Percentiles rank a stretch among this genome's conserved stretches.
These are phyloP conservation scores for Drosophila prosaltans DNA, from an alignment of 1,140 invertebrate species.

Conservation along the genomic window DNA sequence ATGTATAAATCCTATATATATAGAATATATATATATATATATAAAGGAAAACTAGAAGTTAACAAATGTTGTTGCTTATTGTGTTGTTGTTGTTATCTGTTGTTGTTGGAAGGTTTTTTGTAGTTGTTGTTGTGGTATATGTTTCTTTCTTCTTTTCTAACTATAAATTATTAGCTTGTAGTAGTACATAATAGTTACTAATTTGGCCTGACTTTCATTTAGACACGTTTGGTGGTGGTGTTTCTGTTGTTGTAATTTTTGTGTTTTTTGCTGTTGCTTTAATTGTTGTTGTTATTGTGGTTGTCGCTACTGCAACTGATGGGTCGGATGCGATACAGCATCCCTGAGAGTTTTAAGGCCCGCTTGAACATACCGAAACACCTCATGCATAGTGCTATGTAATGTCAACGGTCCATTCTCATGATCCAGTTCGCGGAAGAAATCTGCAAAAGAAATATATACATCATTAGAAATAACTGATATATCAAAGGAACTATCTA, in stretches of 20 bases:
- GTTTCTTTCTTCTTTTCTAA: slow-evolving; percentile 34
- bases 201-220: slow-evolving; percentile 79
- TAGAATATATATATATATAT: slow-evolving; percentile 27
- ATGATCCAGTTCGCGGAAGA: slow-evolving; percentile 91
- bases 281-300: slow-evolving; percentile 14
- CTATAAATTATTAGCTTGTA: slow-evolving; percentile 51
- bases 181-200: slow-evolving; percentile 71
- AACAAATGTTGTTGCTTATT: slow-evolving; percentile 55
- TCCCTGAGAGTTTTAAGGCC: slow-evolving; percentile 85
- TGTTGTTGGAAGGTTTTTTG: slow-evolving; percentile 63
- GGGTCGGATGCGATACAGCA: slow-evolving; percentile 62
- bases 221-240: slow-evolving; percentile 75
- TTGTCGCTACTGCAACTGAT: slow-evolving; percentile 59
- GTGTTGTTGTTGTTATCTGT: slow-evolving; percentile 31
- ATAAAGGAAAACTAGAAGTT: slow-evolving; percentile 53
- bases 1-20: slow-evolving; percentile 44
- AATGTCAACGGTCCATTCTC: slow-evolving; percentile 89
- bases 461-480: not conserved
- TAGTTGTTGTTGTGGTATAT: slow-evolving; percentile 30
- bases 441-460: slow-evolving; percentile 85
- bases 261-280: slow-evolving; percentile 32
- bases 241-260: slow-evolving; percentile 25
- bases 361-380: slow-evolving; percentile 89
- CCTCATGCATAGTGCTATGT: slow-evolving; percentile 89
- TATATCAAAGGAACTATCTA: too few relatives aligned